Evolutionary conservation across 2,113 vertebrate species (phyloP).

Genomic region (Vimba vimba): DNA sequence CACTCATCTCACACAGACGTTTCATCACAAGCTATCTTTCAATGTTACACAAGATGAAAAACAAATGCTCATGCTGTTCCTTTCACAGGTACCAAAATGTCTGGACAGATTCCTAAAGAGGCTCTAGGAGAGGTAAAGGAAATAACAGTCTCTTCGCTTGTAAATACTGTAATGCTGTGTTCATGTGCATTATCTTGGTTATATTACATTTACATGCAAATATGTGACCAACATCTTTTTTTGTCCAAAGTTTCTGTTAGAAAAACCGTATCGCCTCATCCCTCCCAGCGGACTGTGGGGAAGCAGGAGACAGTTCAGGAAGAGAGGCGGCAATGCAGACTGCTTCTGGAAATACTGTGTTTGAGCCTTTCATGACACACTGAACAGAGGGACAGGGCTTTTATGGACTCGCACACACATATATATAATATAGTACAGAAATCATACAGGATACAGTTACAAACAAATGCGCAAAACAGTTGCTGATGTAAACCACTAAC

Average conservation of each 20-base stretch:
- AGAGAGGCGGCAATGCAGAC: constrained; percentile 71
- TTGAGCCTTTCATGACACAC: constrained; percentile 54
- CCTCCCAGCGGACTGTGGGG: constrained; percentile 66
- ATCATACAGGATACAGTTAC: constrained; percentile 26
- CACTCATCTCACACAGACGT: not conserved
- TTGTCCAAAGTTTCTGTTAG: constrained; percentile 72
- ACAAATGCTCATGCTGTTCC: not conserved
- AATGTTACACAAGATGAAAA: not conserved
- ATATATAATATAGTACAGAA: too few relatives aligned
- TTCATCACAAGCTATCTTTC: not conserved
- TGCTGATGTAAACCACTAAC: not conserved
- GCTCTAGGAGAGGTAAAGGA: constrained; percentile 68
- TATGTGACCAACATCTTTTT: constrained; percentile 32
- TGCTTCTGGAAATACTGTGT: constrained; percentile 83
- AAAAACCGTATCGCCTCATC: constrained; percentile 68
- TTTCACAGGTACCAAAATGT: constrained; percentile 64
- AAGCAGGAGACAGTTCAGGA: constrained; percentile 72
- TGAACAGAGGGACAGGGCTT: constrained; percentile 50
- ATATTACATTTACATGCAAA: not conserved
- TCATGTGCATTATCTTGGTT: not conserved
- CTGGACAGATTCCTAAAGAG: constrained; percentile 65
- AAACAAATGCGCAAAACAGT: constrained; percentile 26
- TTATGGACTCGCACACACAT: not conserved
- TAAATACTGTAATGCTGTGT: not conserved
- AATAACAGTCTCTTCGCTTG: constrained; percentile 17